Evolutionary conservation across 2,113 vertebrate genomes (phyloP), one percentile per base, ranked within the genome.

Genomic region (Coryphaenoides rupestris): DNA sequence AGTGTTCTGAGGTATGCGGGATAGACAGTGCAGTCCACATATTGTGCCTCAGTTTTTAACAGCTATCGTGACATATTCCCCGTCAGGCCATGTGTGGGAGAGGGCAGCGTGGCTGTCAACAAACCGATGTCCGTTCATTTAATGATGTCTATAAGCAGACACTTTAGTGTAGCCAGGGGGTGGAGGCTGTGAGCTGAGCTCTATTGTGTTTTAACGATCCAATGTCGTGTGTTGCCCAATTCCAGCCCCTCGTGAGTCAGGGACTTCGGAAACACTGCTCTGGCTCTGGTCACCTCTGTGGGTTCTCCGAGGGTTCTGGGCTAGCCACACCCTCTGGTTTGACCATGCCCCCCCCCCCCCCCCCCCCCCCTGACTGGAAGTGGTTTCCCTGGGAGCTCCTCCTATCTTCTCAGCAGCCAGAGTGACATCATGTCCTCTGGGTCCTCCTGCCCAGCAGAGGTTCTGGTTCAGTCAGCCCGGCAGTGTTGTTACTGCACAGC

Each of bases 251-350:
- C 65, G 16, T 59, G 49, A 59, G 19, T 72, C 24, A 28, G 66
- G 62, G 55, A 75, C 72, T 62, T 15, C 19, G 55, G 3, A 40
- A n/a, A 71, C 74, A 62, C 22, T 63, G 58, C 63, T 40, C 16
- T 19, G 6, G n/a, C n/a, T 21, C 62, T 69, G 28, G 17, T 66
- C 55, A n/a, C n/a, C 50, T 14, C 40, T 22, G 55, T 78, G 56
- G 81, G 56, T 72, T 40, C 69, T 78, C 73, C 61, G 72, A 67
- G 63, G 72, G 72, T 71, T 85, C 65, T n/a, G n/a, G n/a, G n/a
- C n/a, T n/a, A 76, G 65, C 65, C 89, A 79, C 86, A 22, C 88
- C 86, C 86, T 79, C 79, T 64, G 82, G 84, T 80, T n/a, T n/a
- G n/a, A n/a, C n/a, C n/a, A n/a, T n/a, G n/a, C n/a, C n/a, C n/a